Percentiles rank a stretch among this genome's conserved stretches.
phyloP scores from a whole-genome alignment of 2,113 vertebrate genomes.

The Cochlearius cochlearius region DNA sequence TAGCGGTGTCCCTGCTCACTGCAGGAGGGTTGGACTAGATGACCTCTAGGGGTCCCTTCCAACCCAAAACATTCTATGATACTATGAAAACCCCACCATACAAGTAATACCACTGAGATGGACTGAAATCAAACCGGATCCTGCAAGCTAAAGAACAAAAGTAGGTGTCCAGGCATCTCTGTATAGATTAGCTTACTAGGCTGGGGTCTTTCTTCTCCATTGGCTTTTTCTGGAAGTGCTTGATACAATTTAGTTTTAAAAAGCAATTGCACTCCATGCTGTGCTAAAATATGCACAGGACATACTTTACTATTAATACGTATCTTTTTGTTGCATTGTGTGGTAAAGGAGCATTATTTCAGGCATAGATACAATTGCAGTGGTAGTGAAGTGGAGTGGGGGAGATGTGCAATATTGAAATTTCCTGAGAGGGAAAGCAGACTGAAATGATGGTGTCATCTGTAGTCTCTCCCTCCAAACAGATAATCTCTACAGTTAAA shows the following conservation, averaged over 20 bases:
- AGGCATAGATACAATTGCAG: neutral
- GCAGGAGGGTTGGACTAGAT: no score
- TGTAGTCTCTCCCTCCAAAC: neutral
- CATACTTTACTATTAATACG: neutral
- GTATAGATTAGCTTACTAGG: neutral
- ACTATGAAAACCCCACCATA: neutral
- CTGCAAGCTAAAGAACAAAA: neutral
- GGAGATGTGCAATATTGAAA: neutral
- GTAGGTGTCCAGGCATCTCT: neutral
- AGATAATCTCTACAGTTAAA: neutral
- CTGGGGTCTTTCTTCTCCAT: neutral
- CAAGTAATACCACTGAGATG: neutral
- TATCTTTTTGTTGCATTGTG: neutral
- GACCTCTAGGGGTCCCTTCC: no score
- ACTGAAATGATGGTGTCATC: neutral
- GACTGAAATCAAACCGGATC: neutral
- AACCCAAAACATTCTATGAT: no score
- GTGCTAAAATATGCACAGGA: neutral
- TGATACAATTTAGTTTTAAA: neutral
- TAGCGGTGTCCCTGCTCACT: no score
- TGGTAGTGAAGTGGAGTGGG: neutral
- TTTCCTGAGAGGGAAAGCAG: neutral
- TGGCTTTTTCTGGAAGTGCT: neutral
- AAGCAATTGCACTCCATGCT: neutral
- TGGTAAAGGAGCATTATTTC: neutral